Evolutionary conservation across 2,797 vertebrate genomes (phyloP).

Genomic region (Margarornis squamiger): DNA sequence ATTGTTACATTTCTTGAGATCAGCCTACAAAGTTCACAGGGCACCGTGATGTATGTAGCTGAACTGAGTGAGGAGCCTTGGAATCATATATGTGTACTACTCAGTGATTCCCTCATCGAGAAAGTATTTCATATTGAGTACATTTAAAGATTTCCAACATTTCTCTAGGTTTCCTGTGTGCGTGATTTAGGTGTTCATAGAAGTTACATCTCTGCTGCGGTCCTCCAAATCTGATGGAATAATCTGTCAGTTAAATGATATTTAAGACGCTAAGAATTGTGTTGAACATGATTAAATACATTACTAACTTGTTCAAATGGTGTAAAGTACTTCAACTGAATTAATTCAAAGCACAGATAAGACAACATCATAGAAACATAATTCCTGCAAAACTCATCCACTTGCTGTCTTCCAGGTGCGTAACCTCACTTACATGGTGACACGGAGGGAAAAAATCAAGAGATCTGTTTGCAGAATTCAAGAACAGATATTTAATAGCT

Average conservation of each 20-base stretch:
- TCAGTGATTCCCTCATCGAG: neutral
- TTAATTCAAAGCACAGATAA: neutral
- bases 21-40: neutral
- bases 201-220: neutral
- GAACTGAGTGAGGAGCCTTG: neutral
- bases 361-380: neutral
- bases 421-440: slow-evolving; percentile 99
- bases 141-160: neutral
- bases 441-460: slow-evolving; percentile 96
- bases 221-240: neutral
- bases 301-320: neutral
- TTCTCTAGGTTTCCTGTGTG: neutral
- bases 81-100: neutral
- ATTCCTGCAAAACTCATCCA: neutral
- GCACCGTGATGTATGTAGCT: fast-evolving
- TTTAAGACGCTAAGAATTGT: neutral
- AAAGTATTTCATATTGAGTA: neutral
- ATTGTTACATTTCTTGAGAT: neutral
- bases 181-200: neutral
- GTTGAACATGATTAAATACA: neutral
- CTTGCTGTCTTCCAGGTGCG: slow-evolving; percentile 84
- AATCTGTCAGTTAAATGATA: neutral
- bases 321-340: neutral
- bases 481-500: slow-evolving; percentile 95
- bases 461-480: slow-evolving; percentile 91